Conservation (phyloP, 2,797 vertebrate genomes). For the Sebastes miniatus region DNA sequence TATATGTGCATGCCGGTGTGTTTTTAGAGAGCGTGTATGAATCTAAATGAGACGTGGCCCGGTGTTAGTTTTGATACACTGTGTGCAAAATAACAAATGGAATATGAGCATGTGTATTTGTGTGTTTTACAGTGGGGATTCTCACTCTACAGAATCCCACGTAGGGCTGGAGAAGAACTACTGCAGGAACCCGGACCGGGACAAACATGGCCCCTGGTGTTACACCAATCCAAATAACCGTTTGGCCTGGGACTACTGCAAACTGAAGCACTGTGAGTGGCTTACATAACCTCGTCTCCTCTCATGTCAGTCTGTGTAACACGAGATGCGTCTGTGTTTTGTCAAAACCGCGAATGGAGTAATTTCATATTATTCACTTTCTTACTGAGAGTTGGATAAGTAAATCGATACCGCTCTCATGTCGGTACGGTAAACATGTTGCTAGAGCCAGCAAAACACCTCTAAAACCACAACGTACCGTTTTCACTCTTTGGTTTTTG, state of each 20-base stretch:
- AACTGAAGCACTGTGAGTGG: conserved; percentile 92
- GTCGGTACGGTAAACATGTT: neutral
- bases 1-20: conserved; percentile 1
- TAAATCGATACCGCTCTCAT: neutral
- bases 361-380: neutral
- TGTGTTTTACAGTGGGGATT: conserved; percentile 82
- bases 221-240: conserved; percentile 90
- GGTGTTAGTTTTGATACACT: conserved; percentile 36
- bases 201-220: conserved; percentile 98
- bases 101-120: conserved; percentile 72
- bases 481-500: neutral
- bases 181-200: conserved; percentile 95
- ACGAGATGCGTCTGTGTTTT: conserved; percentile 7
- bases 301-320: neutral
- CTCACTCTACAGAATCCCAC: conserved; percentile 78
- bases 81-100: conserved; percentile 60
- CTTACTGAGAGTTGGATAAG: neutral
- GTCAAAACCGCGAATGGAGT: neutral
- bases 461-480: neutral
- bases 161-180: conserved; percentile 91
- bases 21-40: conserved; percentile 35
- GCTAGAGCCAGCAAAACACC: neutral
- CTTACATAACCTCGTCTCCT: neutral
- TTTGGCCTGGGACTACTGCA: conserved; percentile 96
- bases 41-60: conserved; percentile 25